Conservation (phyloP, 2,888 invertebrate genomes). For the Anthrax anthrax region DNA sequence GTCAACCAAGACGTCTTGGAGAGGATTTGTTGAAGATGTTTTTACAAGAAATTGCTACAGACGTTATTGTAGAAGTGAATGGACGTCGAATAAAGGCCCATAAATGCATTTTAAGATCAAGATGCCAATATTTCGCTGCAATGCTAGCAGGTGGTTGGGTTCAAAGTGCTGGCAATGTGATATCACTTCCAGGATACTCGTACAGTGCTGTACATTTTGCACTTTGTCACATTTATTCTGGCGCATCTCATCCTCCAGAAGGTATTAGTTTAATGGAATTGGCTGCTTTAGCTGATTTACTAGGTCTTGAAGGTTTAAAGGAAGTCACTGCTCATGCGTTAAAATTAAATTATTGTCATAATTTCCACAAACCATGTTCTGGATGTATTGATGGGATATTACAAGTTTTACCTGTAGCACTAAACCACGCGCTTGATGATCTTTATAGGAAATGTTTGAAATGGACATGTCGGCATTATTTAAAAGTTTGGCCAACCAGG, state of each 20-base stretch:
- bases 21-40: slow-evolving; percentile 85
- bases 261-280: slow-evolving; percentile 74
- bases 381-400: slow-evolving; percentile 75
- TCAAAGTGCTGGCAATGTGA: slow-evolving; percentile 64
- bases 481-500: slow-evolving; percentile 81
- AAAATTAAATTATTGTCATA: slow-evolving; percentile 80
- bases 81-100: slow-evolving; percentile 76
- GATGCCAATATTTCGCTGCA: slow-evolving; percentile 88
- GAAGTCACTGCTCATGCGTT: slow-evolving; percentile 81
- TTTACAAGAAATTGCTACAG: slow-evolving; percentile 77
- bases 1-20: slow-evolving; percentile 53
- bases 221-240: slow-evolving; percentile 87
- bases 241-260: slow-evolving; percentile 76
- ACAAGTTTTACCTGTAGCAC: slow-evolving; percentile 73
- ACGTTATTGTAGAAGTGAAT: slow-evolving; percentile 71
- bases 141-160: slow-evolving; percentile 77
- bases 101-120: slow-evolving; percentile 77
- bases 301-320: slow-evolving; percentile 79
- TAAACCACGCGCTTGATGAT: slow-evolving; percentile 76
- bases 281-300: slow-evolving; percentile 76
- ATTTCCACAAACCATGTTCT: slow-evolving; percentile 87
- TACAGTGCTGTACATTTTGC: slow-evolving; percentile 81
- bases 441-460: slow-evolving; percentile 70
- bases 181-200: slow-evolving; percentile 68
- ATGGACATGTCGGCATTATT: slow-evolving; percentile 79